Evolutionary conservation across 2,797 vertebrate genomes (phyloP).

Genomic region (Pseudochaenichthys georgianus): DNA sequence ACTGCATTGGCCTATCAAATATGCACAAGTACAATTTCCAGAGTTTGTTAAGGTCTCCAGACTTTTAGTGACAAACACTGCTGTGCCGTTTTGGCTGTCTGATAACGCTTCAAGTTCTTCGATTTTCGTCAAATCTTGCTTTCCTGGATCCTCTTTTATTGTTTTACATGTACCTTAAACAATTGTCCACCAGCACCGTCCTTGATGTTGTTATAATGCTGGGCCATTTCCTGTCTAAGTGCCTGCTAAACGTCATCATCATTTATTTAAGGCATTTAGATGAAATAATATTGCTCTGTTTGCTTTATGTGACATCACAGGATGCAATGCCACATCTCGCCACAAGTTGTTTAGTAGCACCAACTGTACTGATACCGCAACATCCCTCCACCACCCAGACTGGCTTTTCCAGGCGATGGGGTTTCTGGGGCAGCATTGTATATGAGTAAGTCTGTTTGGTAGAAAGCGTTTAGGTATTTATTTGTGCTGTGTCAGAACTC

Average conservation of each 20-base stretch:
- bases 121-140: background rate
- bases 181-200: background rate
- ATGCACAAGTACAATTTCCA: background rate
- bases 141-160: background rate
- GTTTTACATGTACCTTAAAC: background rate
- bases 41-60: background rate
- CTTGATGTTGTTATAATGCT: background rate
- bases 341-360: background rate
- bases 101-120: background rate
- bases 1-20: no score
- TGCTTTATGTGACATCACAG: background rate
- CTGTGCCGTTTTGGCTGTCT: background rate
- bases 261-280: background rate
- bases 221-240: background rate
- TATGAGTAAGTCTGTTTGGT: conserved; percentile 62
- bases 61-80: background rate
- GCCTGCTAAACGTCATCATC: background rate
- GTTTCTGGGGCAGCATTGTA: conserved; percentile 45
- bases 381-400: conserved; percentile 4
- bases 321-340: background rate
- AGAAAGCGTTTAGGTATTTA: conserved; percentile 80
- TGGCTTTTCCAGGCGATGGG: conserved; percentile 4
- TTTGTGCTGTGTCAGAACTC: conserved; percentile 72
- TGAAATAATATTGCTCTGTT: background rate
- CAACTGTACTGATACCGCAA: background rate